Percentiles rank a stretch among this genome's conserved stretches.
These are phyloP conservation scores for Mesochorus sp. DNA, from an alignment of 2,888 invertebrate species.

Conservation along the genomic window DNA sequence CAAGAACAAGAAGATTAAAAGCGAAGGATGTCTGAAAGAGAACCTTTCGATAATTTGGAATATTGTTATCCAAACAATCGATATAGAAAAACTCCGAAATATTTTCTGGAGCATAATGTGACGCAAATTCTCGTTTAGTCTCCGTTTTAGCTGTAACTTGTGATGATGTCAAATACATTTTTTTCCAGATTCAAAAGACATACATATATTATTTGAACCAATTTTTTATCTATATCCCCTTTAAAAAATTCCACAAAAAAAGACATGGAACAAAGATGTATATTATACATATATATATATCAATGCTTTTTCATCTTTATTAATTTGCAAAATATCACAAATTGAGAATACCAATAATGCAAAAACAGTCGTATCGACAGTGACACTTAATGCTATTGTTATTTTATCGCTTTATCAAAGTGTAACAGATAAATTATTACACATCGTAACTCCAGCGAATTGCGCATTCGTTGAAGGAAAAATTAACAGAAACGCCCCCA, in stretches of 20 bases:
- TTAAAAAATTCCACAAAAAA: no score
- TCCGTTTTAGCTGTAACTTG: conserved; percentile 58
- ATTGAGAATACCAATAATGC: conserved; percentile 41
- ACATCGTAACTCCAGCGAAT: conserved; percentile 18
- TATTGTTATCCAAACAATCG: neutral
- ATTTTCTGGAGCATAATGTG: conserved; percentile 22
- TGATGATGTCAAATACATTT: conserved; percentile 57
- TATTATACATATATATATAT: neutral
- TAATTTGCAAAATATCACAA: conserved; percentile 63
- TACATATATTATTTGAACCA: no score
- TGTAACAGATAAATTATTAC: conserved; percentile 40
- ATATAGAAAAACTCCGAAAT: conserved; percentile 1
- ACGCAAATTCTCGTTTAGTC: conserved; percentile 51
- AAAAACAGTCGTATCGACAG: conserved; percentile 23
- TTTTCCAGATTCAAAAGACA: conserved; percentile 47
- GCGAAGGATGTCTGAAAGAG: no score
- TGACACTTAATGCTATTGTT: conserved; percentile 28
- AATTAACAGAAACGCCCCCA: conserved; percentile 3
- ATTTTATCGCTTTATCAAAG: conserved; percentile 32
- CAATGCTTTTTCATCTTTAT: conserved; percentile 53
- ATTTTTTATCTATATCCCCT: no score
- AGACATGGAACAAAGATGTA: neutral
- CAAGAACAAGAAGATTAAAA: neutral
- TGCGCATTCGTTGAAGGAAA: neutral
- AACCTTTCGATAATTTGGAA: conserved; percentile 11